Percentiles rank a stretch among this genome's conserved stretches.
Evolutionary conservation across 2,888 invertebrate genomes (phyloP).

Genomic region (Tholera decimalis): DNA sequence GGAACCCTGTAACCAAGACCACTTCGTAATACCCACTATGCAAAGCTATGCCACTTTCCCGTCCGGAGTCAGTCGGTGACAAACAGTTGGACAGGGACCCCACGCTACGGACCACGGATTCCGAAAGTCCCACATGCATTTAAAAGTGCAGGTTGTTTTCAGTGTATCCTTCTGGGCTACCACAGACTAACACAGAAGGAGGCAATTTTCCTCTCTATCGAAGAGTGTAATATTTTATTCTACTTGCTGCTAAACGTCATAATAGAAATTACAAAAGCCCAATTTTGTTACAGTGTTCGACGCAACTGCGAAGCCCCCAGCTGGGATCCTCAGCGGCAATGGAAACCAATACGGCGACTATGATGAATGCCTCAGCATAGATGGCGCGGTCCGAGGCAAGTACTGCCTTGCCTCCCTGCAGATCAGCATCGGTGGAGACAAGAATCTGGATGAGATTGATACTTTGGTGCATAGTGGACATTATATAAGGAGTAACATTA

Average conservation of each 20-base stretch:
- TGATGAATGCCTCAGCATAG: conserved; percentile 92
- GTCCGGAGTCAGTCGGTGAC: too few relatives aligned
- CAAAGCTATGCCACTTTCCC: too few relatives aligned
- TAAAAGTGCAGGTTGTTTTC: too few relatives aligned
- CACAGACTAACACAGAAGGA: too few relatives aligned
- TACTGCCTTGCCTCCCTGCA: conserved; percentile 93
- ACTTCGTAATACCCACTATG: too few relatives aligned
- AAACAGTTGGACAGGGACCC: too few relatives aligned
- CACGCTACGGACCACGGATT: too few relatives aligned
- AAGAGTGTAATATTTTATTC: too few relatives aligned
- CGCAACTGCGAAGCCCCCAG: conserved; percentile 93
- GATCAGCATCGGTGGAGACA: conserved; percentile 76
- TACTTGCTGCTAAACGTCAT: fast-evolving
- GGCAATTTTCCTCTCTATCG: too few relatives aligned
- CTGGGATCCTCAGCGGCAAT: conserved; percentile 93
- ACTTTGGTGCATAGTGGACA: conserved; percentile 89
- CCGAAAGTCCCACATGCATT: too few relatives aligned
- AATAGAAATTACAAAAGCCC: background rate
- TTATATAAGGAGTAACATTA: conserved; percentile 88
- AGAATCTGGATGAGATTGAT: conserved; percentile 79
- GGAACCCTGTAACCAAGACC: too few relatives aligned
- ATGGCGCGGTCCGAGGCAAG: conserved; percentile 91
- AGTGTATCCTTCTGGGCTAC: too few relatives aligned
- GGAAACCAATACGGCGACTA: conserved; percentile 94
- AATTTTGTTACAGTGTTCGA: conserved; percentile 92